These are phyloP conservation scores for Myoxocephalus aenaeus DNA, from an alignment of 2,797 vertebrate species.

Conservation along the genomic window DNA sequence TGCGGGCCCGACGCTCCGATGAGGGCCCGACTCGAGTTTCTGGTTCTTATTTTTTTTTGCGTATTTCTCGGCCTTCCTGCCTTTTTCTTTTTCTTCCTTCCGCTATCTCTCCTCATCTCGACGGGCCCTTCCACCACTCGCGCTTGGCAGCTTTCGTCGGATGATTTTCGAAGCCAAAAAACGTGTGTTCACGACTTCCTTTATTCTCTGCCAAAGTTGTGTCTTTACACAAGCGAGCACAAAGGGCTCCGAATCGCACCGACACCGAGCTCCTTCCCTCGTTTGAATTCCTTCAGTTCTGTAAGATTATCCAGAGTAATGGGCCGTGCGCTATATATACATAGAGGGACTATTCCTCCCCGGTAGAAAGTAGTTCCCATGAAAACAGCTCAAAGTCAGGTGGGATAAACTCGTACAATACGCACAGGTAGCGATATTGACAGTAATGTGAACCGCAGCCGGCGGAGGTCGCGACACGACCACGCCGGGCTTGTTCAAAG, in stretches of 20 bases:
- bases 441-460: constrained; percentile 49
- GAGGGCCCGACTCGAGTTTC: constrained; percentile 11
- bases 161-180: constrained; percentile 32
- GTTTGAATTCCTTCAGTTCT: not conserved
- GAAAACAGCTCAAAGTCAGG: constrained; percentile 12
- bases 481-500: constrained; percentile 67
- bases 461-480: constrained; percentile 58
- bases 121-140: constrained; percentile 31
- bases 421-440: constrained; percentile 34
- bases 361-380: not conserved
- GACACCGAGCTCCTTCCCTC: not conserved
- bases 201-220: constrained; percentile 11
- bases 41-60: constrained; percentile 18
- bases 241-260: not conserved
- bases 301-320: not conserved
- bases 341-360: not conserved
- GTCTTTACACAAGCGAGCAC: constrained; percentile 2
- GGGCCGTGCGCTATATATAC: no score
- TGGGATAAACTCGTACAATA: not conserved
- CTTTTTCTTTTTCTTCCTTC: not conserved
- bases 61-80: constrained; percentile 33
- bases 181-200: not conserved
- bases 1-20: constrained; percentile 30
- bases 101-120: constrained; percentile 48
- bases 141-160: constrained; percentile 31